Evolutionary conservation across 2,888 invertebrate species (phyloP).

Genomic region (Drosophila pseudotakahashii): DNA sequence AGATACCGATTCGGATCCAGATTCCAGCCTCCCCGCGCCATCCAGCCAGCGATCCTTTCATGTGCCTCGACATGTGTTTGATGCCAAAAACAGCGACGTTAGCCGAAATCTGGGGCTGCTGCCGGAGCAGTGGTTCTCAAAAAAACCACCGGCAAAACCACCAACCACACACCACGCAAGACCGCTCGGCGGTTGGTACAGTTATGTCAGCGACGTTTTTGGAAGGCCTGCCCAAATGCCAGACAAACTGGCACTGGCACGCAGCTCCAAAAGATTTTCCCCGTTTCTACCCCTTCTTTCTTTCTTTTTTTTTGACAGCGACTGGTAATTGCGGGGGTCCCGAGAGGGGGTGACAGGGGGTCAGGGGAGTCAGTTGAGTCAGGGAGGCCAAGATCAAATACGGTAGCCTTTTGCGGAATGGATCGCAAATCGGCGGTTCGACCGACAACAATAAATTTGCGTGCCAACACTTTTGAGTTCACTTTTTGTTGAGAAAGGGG

Average conservation of each 20-base stretch:
- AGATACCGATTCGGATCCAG: constrained; percentile 25
- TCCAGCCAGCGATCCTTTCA: constrained; percentile 65
- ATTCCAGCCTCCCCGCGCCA: constrained; percentile 13
- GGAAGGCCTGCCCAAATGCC: constrained; percentile 70
- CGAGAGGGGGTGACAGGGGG: neutral
- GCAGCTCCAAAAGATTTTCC: constrained; percentile 45
- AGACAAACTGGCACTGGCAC: constrained; percentile 75
- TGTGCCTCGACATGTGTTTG: constrained; percentile 77
- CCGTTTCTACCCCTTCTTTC: neutral
- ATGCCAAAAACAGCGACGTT: constrained; percentile 80
- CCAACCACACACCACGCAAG: constrained; percentile 60
- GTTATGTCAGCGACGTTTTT: constrained; percentile 79
- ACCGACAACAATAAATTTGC: constrained; percentile 77
- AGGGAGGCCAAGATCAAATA: constrained; percentile 59
- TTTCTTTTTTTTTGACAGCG: constrained; percentile 40
- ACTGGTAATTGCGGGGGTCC: constrained; percentile 13
- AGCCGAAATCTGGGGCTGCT: constrained; percentile 69
- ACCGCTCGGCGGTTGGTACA: constrained; percentile 52
- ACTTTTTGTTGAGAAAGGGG: constrained; percentile 18
- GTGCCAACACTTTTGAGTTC: constrained; percentile 74
- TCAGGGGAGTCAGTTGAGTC: constrained; percentile 11
- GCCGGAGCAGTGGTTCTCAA: constrained; percentile 53
- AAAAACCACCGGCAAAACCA: constrained; percentile 14
- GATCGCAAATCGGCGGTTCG: constrained; percentile 52
- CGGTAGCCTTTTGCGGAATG: constrained; percentile 75